Evolutionary conservation across 2,797 vertebrate species (phyloP), one percentile per base, ranked within the genome.

Genomic region (Paramormyrops hopkinsi): DNA sequence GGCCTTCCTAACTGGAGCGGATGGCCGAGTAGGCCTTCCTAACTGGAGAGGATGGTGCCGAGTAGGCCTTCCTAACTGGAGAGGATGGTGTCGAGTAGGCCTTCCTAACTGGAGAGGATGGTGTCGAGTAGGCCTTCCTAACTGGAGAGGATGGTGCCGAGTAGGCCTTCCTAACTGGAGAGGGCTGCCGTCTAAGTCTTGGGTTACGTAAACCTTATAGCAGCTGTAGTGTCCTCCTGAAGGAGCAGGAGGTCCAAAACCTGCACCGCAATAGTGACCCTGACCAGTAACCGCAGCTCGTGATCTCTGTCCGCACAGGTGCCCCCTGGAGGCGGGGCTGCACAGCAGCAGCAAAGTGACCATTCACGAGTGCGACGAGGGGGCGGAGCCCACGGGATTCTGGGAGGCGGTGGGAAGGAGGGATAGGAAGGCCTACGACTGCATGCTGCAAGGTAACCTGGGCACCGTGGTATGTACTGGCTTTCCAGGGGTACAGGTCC

Each of bases 271-370:
- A 48, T 46, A 6, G n/a, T 50, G 82, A 50, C 44, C 44, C 2
- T 33, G 1, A 56, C 0, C 1, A 33, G 33, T 87, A 22, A 56
- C 53, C 6, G 1, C 50, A 29, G 3, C 29, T 12, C 56, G 51
- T 1, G 88, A 12, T 5, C 22, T 83, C 41, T 89, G 17, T 90
- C 9, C 69, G 9, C 37, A 65, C 93, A 99, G 99, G 87, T 98
- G 98, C 93, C 99, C 99, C 0, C 93, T 99, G 93, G 99, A 99
- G 92, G 97, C 99, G 0, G 99, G 99, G 0, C 96, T 99, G 92
- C 99, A 99, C 92, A 99, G 98, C 94, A 99, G 99, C 95, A 98
- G 98, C 91, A 98, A 98, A 37, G 98, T 99, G 93, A 99, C 96
- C 0, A 97, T 99, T 89, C 96, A 98, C 0, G 98, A 99, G 95